These are phyloP conservation scores for Microhierax caerulescens DNA, from an alignment of 2,797 vertebrate species.

Conservation along the genomic window DNA sequence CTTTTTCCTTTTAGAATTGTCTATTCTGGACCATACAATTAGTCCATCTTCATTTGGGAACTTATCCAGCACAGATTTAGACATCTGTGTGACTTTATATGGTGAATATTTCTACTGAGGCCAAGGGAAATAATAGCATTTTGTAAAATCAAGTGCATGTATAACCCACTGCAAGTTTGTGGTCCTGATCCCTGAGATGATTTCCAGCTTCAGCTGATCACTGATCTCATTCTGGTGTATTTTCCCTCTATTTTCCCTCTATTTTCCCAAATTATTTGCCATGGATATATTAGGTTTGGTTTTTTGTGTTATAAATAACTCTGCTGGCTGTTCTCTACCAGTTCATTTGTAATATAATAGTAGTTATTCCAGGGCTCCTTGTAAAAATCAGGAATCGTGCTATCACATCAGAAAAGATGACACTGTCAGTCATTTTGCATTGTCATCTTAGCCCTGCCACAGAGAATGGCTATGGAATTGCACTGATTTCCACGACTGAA, in stretches of 20 bases:
- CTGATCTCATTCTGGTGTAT: background rate
- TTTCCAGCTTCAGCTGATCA: background rate
- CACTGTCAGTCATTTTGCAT: background rate
- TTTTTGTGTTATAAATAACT: background rate
- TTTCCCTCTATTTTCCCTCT: background rate
- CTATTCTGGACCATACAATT: background rate
- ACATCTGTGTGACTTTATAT: background rate
- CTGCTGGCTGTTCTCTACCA: background rate
- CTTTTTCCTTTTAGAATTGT: background rate
- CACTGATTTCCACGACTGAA: background rate
- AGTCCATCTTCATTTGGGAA: slow-evolving; percentile 1
- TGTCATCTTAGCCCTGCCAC: background rate
- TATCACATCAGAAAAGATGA: background rate
- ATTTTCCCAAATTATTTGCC: background rate
- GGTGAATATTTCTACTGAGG: background rate
- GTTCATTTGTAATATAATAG: background rate
- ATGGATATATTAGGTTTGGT: background rate
- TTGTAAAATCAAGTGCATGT: background rate
- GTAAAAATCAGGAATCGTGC: background rate
- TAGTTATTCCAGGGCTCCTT: background rate
- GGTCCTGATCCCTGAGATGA: background rate
- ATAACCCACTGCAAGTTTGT: background rate
- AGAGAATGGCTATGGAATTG: background rate
- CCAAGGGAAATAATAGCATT: background rate
- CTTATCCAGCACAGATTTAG: background rate